Conservation (phyloP, 1,140 invertebrate genomes). For the Meteorus sp. region DNA sequence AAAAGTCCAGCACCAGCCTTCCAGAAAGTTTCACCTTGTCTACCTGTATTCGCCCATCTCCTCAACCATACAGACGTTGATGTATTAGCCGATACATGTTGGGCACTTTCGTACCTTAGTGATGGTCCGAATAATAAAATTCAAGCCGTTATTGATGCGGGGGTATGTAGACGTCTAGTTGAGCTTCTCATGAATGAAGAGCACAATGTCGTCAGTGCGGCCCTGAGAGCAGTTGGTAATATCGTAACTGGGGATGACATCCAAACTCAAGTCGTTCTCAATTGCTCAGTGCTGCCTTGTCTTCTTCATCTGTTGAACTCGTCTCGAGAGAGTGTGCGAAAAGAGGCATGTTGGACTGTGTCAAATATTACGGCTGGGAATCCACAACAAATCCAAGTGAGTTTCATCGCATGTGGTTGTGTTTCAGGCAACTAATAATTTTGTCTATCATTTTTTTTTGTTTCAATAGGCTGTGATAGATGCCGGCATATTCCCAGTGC, state of each 20-base stretch:
- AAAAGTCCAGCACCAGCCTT: constrained; percentile 97
- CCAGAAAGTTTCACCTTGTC: constrained; percentile 77
- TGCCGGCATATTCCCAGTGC: constrained; percentile 89
- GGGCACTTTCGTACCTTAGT: constrained; percentile 83
- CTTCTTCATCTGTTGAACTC: constrained; percentile 80
- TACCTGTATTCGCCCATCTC: constrained; percentile 85
- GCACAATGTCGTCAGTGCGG: constrained; percentile 92
- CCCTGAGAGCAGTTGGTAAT: constrained; percentile 93
- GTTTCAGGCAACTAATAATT: constrained; percentile 13
- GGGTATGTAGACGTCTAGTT: constrained; percentile 90
- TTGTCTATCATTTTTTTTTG: constrained; percentile 25
- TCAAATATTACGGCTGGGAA: constrained; percentile 98
- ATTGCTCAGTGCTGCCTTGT: constrained; percentile 87
- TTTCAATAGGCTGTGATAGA: constrained; percentile 88
- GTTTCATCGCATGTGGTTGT: constrained; percentile 11
- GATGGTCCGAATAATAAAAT: constrained; percentile 99
- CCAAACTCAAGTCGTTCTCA: constrained; percentile 93
- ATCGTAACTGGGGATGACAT: constrained; percentile 97
- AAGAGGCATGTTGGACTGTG: constrained; percentile 98
- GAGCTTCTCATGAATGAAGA: constrained; percentile 90
- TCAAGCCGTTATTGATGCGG: constrained; percentile 95
- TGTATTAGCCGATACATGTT: constrained; percentile 93
- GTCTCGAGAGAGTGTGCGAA: constrained; percentile 83
- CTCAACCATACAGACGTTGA: constrained; percentile 89
- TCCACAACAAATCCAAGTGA: constrained; percentile 85